phyloP scores from a whole-genome alignment of 2,113 vertebrate genomes.

The Psittacara wagleri region DNA sequence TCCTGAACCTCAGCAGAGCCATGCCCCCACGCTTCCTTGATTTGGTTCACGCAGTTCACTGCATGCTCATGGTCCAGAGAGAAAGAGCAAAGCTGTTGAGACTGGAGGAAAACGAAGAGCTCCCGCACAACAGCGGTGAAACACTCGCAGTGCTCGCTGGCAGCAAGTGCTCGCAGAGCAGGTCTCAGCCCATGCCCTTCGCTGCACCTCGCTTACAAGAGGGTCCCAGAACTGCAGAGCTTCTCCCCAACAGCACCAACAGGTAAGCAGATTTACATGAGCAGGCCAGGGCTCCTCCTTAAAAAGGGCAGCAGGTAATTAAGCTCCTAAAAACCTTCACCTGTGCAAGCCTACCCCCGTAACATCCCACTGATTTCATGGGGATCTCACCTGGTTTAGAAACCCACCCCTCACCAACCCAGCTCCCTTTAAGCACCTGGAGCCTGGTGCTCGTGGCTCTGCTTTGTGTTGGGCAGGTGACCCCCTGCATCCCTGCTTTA shows the following conservation, averaged over 20 bases:
- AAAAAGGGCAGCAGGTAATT: not conserved
- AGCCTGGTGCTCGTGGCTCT: not conserved
- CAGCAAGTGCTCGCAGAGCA: not conserved
- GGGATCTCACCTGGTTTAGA: not conserved
- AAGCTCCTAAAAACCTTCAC: not conserved
- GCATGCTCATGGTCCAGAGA: not conserved
- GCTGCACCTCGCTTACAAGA: accelerated
- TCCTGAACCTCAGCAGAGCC: not conserved
- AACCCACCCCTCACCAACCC: not conserved
- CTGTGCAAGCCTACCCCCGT: not conserved
- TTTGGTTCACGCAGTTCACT: not conserved
- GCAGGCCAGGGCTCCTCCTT: not conserved
- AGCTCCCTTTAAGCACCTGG: not conserved
- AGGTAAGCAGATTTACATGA: not conserved
- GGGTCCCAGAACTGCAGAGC: not conserved
- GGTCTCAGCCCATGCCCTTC: no score
- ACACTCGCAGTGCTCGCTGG: accelerated
- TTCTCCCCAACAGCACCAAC: no score
- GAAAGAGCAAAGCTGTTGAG: not conserved
- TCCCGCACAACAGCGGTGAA: not conserved
- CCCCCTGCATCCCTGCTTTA: accelerated
- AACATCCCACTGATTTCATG: not conserved
- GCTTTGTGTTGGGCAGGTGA: not conserved
- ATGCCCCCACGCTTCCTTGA: accelerated
- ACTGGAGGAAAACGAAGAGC: not conserved